Conservation (phyloP, 2,888 invertebrate genomes). For the Lordiphosa fenestrarum region DNA sequence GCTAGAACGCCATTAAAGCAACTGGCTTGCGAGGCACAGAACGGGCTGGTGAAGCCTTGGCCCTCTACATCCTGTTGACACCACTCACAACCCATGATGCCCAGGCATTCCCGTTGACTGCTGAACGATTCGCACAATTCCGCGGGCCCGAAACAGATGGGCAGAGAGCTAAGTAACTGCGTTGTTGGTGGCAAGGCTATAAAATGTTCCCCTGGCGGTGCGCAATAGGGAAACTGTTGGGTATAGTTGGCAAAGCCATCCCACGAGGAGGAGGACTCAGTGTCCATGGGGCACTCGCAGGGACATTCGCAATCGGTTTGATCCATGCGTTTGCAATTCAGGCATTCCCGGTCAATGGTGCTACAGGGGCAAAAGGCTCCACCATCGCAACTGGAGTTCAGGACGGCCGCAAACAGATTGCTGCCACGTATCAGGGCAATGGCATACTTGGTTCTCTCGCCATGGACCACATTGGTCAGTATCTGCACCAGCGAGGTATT, state of each 20-base stretch:
- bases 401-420: slow-evolving; percentile 93
- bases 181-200: slow-evolving; percentile 69
- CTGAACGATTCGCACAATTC: slow-evolving; percentile 86
- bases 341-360: slow-evolving; percentile 91
- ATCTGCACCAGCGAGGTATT: slow-evolving; percentile 89
- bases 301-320: slow-evolving; percentile 97
- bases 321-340: slow-evolving; percentile 96
- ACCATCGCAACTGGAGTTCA: slow-evolving; percentile 92
- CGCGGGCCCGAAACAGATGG: slow-evolving; percentile 83
- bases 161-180: slow-evolving; percentile 82
- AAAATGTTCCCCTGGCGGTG: slow-evolving; percentile 74
- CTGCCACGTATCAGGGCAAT: slow-evolving; percentile 90
- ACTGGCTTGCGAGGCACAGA: slow-evolving; percentile 89
- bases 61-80: slow-evolving; percentile 91
- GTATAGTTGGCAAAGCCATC: slow-evolving; percentile 67
- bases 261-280: slow-evolving; percentile 28
- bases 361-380: slow-evolving; percentile 96
- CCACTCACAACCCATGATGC: slow-evolving; percentile 94
- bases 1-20: slow-evolving; percentile 94
- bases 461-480: slow-evolving; percentile 90
- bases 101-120: slow-evolving; percentile 85
- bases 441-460: slow-evolving; percentile 93
- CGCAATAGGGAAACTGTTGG: slow-evolving; percentile 75
- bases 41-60: slow-evolving; percentile 85
- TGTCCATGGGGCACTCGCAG: slow-evolving; percentile 88